phyloP scores from a whole-genome alignment of 1,140 invertebrate species.

The Matsumurasca onukii region DNA sequence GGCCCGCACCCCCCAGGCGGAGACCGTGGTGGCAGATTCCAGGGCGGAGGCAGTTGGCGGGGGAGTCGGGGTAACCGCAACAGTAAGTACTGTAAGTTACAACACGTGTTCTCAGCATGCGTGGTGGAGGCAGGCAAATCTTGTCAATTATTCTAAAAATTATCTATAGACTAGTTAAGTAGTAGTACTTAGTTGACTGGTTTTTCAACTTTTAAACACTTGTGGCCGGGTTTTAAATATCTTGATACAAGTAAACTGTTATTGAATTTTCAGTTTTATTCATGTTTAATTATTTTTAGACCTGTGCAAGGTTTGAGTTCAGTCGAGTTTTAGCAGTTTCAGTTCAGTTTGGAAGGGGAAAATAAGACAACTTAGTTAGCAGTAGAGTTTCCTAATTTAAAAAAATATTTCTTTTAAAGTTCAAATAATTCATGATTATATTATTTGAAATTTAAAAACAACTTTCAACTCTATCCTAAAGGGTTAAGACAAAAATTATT shows the following conservation, averaged over 20 bases:
- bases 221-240: background rate
- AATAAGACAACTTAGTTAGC: too few relatives aligned
- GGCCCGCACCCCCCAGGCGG: too few relatives aligned
- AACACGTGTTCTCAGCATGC: background rate
- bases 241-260: background rate
- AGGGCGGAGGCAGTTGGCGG: conserved; percentile 18
- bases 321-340: too few relatives aligned
- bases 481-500: background rate
- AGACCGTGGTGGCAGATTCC: background rate
- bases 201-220: too few relatives aligned
- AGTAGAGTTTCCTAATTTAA: too few relatives aligned
- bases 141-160: background rate
- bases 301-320: too few relatives aligned
- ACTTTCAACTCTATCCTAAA: background rate
- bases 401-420: too few relatives aligned
- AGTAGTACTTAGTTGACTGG: background rate
- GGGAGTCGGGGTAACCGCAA: conserved; percentile 25
- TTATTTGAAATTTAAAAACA: too few relatives aligned
- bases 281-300: background rate
- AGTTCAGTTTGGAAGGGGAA: too few relatives aligned
- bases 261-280: background rate
- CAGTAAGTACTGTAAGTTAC: conserved; percentile 23
- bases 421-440: too few relatives aligned
- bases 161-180: background rate
- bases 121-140: background rate